Conservation (phyloP, 2,888 invertebrate genomes). For the Chaetogeoica ovagalla region DNA sequence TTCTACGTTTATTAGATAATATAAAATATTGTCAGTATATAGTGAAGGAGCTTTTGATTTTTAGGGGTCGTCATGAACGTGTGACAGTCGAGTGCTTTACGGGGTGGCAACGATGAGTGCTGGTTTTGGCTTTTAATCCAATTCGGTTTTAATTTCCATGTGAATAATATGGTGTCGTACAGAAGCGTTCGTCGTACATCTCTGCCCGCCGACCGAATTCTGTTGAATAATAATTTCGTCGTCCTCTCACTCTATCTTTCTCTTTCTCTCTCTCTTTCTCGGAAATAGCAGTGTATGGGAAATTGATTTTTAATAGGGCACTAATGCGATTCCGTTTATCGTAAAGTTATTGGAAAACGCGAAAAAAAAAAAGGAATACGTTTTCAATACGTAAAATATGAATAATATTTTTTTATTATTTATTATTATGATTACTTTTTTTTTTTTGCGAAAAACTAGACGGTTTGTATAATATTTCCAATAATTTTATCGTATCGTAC, state of each 20-base stretch:
- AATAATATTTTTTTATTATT: not conserved
- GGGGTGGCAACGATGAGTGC: not conserved
- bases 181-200: constrained; percentile 23
- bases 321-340: constrained; percentile 18
- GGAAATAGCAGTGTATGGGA: constrained; percentile 8
- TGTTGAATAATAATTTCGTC: no score
- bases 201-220: not conserved
- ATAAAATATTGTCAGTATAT: no score
- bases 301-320: constrained; percentile 37
- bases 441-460: no score
- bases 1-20: not conserved
- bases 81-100: no score
- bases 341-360: not conserved
- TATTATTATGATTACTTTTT: no score
- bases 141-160: constrained; percentile 39
- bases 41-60: no score
- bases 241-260: no score
- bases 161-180: constrained; percentile 1
- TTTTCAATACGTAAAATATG: not conserved
- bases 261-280: no score
- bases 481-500: no score
- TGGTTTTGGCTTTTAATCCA: constrained; percentile 30
- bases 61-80: no score
- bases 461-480: no score
- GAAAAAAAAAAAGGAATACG: not conserved